A percentile compares a stretch with the other conserved stretches of the same genome.
These are phyloP conservation scores for Cynodonichthys magdalenae DNA, from an alignment of 2,797 vertebrate species.

Conservation along the genomic window DNA sequence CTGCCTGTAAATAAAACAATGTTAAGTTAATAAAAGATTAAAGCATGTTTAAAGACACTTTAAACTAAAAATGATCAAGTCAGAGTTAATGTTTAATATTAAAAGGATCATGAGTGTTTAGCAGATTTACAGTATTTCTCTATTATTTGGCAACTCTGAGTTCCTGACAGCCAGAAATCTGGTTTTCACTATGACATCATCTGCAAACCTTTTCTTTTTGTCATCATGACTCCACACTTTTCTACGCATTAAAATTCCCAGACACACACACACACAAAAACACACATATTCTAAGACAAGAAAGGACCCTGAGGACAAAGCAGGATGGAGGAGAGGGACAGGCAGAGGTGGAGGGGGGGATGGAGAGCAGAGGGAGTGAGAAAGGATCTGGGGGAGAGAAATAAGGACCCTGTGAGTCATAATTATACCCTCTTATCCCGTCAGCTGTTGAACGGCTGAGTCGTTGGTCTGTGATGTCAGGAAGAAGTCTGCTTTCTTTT, in stretches of 20 bases:
- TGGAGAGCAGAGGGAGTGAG: constrained; percentile 36
- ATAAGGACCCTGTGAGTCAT: constrained; percentile 68
- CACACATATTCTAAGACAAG: constrained; percentile 38
- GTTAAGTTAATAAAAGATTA: background rate
- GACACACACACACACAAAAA: background rate
- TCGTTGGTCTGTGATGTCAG: constrained; percentile 70
- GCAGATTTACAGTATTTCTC: background rate
- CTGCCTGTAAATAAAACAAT: too few relatives aligned
- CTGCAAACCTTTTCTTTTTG: constrained; percentile 15
- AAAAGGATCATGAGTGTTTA: too few relatives aligned
- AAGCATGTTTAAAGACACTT: background rate
- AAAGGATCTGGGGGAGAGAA: constrained; percentile 52
- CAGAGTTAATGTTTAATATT: background rate
- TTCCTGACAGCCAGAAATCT: background rate
- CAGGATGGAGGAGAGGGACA: constrained; percentile 18
- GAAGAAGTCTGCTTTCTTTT: constrained; percentile 56
- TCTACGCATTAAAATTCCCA: background rate
- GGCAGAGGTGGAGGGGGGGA: constrained; percentile 1
- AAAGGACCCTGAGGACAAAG: constrained; percentile 41
- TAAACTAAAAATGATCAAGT: background rate
- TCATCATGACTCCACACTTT: constrained; percentile 1
- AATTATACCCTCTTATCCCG: constrained; percentile 69
- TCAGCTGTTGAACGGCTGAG: constrained; percentile 69
- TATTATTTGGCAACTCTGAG: background rate
- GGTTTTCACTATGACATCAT: constrained; percentile 25